phyloP scores from a whole-genome alignment of 2,797 vertebrate genomes.

The Sarcophilus harrisii region DNA sequence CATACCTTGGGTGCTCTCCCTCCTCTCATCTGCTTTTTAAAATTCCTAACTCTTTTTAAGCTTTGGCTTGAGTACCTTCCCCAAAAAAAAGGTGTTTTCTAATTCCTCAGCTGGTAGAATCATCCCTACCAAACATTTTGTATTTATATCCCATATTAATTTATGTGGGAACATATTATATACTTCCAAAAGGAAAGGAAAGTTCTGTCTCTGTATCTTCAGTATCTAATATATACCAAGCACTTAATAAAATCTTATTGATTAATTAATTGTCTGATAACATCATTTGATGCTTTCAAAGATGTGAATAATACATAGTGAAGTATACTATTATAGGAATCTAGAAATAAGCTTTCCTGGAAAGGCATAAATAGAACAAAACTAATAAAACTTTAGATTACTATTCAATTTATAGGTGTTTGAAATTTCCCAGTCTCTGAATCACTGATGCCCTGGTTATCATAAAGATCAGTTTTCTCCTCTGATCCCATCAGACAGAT shows the following conservation, averaged over 20 bases:
- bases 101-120: not conserved
- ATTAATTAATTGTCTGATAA: not conserved
- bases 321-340: not conserved
- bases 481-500: not conserved
- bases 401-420: not conserved
- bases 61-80: not conserved
- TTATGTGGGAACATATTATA: not conserved
- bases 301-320: not conserved
- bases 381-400: not conserved
- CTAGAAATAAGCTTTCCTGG: not conserved
- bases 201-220: not conserved
- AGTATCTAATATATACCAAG: not conserved
- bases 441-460: not conserved
- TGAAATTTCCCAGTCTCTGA: not conserved
- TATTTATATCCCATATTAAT: not conserved
- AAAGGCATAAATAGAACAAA: not conserved
- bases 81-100: not conserved
- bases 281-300: not conserved
- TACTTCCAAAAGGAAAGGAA: not conserved
- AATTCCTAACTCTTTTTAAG: not conserved
- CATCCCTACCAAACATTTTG: not conserved
- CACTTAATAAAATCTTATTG: not conserved
- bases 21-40: not conserved
- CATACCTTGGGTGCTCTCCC: not conserved
- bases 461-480: slow-evolving; percentile 9